phyloP scores from a whole-genome alignment of 2,113 vertebrate species.

The Manacus vitellinus region DNA sequence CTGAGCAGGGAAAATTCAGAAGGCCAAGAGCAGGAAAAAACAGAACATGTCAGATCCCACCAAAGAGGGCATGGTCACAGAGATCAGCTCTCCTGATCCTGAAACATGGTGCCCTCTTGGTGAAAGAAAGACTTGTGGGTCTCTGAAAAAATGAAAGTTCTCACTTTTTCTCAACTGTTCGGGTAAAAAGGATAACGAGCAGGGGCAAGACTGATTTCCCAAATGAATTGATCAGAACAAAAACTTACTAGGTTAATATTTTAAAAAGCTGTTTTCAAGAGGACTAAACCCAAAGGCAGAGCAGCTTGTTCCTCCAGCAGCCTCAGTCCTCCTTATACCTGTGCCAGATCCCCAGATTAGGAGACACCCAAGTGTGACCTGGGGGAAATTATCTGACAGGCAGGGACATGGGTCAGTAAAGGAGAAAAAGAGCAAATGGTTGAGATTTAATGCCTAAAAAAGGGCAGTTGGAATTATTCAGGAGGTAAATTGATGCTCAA shows the following conservation, averaged over 20 bases:
- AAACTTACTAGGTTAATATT: not conserved
- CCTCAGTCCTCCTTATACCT: not conserved
- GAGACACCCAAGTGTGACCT: accelerated
- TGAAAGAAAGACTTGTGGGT: not conserved
- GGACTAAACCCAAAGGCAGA: not conserved
- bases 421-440: not conserved
- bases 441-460: not conserved
- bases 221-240: not conserved
- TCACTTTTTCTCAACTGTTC: not conserved
- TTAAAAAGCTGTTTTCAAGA: not conserved
- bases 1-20: not conserved
- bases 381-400: not conserved
- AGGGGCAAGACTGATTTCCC: not conserved
- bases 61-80: not conserved
- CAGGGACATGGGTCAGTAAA: not conserved
- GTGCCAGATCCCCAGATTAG: not conserved
- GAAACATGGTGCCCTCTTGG: too few species aligned
- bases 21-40: accelerated
- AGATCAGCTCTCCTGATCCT: not conserved
- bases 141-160: not conserved
- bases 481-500: not conserved
- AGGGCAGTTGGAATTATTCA: not conserved
- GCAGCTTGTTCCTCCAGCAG: not conserved
- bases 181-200: not conserved
- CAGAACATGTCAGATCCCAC: accelerated